phyloP scores from a whole-genome alignment of 2,888 invertebrate species.

The Timandra comae region DNA sequence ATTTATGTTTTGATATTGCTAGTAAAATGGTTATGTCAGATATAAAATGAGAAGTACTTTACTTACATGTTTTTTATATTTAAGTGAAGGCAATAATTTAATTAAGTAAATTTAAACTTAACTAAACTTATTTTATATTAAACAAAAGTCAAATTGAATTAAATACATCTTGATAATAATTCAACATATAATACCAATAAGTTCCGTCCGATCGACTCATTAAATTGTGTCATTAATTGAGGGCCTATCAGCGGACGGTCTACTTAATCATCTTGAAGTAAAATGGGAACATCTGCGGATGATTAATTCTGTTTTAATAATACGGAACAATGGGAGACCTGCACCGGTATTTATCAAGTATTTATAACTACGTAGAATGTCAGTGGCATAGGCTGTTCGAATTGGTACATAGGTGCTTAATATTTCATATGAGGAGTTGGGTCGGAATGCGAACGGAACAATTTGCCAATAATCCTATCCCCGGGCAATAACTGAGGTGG shows the following conservation, averaged over 20 bases:
- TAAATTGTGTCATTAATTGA: not conserved
- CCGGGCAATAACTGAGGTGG: constrained; percentile 64
- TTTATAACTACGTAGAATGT: constrained; percentile 13
- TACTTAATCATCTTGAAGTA: constrained; percentile 4
- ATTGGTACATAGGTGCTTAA: constrained; percentile 55
- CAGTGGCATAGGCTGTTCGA: constrained; percentile 11
- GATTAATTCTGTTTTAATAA: constrained; percentile 21
- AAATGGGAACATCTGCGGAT: constrained; percentile 17
- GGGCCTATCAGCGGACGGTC: constrained; percentile 5
- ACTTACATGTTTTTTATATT: too few relatives aligned
- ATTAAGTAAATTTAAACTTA: too few relatives aligned
- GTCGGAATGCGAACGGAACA: constrained; percentile 68
- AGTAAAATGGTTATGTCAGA: too few relatives aligned
- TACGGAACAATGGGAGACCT: constrained; percentile 16
- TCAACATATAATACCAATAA: too few relatives aligned
- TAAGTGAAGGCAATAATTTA: too few relatives aligned
- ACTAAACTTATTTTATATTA: too few relatives aligned
- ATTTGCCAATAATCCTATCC: constrained; percentile 73
- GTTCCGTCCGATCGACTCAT: constrained; percentile 1
- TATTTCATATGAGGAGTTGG: constrained; percentile 64
- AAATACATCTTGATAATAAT: too few relatives aligned
- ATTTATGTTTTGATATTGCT: too few relatives aligned
- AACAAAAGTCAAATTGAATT: too few relatives aligned
- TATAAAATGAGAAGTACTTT: too few relatives aligned
- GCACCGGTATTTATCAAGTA: constrained; percentile 24